Base-by-base conservation (phyloP, 53 echinoderm and acorn worm genomes). In the Mesocentrotus franciscanus region DNA sequence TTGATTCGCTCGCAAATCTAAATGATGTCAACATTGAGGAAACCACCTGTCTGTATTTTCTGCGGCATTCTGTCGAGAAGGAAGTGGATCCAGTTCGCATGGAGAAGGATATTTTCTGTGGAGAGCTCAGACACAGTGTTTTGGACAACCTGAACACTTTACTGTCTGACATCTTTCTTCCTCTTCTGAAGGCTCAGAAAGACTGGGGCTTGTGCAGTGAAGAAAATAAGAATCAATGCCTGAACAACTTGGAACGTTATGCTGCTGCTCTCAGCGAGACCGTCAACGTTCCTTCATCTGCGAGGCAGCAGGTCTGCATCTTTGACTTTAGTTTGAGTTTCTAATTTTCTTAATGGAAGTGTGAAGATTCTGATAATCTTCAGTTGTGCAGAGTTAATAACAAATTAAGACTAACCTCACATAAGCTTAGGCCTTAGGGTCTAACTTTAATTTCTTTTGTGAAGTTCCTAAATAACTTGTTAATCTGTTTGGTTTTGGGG, bases 31-130 rank as follows among this genome's bases (percentile, higher is more conserved):
- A 99, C 95, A 96, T 99, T 66, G 99, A 99, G 92, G 97, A 99
- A 89, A 99, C 99, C 30, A 99, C 99, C 11, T 98, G 98, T 83
- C 96, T 99, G 89, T 99, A 99, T 89, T 98, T 99, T 85, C 97
- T 99, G 29, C 97, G 99, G 27, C 97, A 99, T 79, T 96, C 96
- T 92, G 97, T 98, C 35, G 92, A 96, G 61, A 94, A 89, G 39
- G 99, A 98, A 83, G 99, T 99, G 61, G 99, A 98, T 95, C 98
- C 97, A 16, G 98, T 99, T n/a, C 99, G 96, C 68, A 99, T 99
- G 99, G 99, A 99, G 93, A 99, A 97, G 90, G 99, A 99, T 89
- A 97, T 99, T 35, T 99, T 98, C 96, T 99, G 99, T 60, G 99
- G 99, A 61, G 99, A 99, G 95, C 91, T 99, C 66, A 94, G 99